Evolutionary conservation across 2,797 vertebrate species (phyloP), one percentile per base, ranked within the genome.

Genomic region (Spheniscus humboldti): DNA sequence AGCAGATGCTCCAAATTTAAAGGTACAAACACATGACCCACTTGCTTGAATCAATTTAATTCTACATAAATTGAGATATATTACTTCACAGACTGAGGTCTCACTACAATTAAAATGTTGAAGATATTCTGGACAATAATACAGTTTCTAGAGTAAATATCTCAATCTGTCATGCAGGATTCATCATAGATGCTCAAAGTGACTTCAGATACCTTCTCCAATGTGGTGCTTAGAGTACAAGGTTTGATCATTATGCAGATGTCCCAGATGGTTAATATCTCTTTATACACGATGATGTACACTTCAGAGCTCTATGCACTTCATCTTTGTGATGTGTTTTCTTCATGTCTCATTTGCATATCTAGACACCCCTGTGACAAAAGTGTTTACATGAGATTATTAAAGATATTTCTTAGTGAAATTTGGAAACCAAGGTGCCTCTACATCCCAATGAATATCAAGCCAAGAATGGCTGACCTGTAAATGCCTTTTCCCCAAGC

Each of bases 251-350:
- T 73, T 48, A 56, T 9, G 5, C 39, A 71, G 37, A 50, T 71
- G 28, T 41, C 48, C 45, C 47, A 74, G 53, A 15, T 47, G 41
- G 25, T 5, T 66, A 22, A 43, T 74, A 69, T 84, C 33, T 74
- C 28, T 4, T 69, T 39, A 53, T 18, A 57, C n/a, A 15, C 28
- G 57, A n/a, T 0, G 1, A 69, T 5, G 10, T 11, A 60, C 13
- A 31, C 7, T 89, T 71, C 18, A 57, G 39, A 80, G 5, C 11
- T 23, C 41, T 64, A 35, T 33, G 31, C 5, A 17, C 5, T 84
- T 81, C 5, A 15, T 48, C 24, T 52, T 22, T 64, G 31, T 60
- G 13, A 22, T 56, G 7, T 30, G 20, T 22, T 66, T 73, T 68
- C 45, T 43, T 66, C 12, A 16, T 15, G 18, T 60, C 13, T 69